phyloP scores from a whole-genome alignment of 2,888 invertebrate species.

The Eulithis testata region DNA sequence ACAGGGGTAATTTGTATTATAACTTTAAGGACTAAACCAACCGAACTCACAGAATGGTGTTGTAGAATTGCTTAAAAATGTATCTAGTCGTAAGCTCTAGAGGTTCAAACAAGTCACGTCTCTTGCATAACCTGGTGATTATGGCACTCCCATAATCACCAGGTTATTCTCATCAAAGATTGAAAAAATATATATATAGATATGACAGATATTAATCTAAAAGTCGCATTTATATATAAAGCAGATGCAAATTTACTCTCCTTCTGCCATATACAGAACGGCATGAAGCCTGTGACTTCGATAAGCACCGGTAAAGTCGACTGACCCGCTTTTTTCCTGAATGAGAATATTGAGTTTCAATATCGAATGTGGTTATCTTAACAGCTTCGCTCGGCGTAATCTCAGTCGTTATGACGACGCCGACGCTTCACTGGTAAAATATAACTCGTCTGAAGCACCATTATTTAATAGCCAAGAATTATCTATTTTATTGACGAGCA shows the following conservation, averaged over 20 bases:
- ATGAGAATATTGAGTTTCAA: slow-evolving; percentile 35
- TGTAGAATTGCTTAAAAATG: slow-evolving; percentile 14
- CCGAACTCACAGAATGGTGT: slow-evolving; percentile 8
- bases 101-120: slow-evolving; percentile 19
- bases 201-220: slow-evolving; percentile 19
- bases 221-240: not conserved
- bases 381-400: slow-evolving; percentile 47
- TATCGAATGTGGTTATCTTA: slow-evolving; percentile 41
- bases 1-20: slow-evolving; percentile 13
- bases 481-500: slow-evolving; percentile 14
- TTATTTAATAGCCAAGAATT: slow-evolving; percentile 28
- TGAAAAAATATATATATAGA: slow-evolving; percentile 13
- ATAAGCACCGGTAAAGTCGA: no score
- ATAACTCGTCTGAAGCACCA: slow-evolving; percentile 35
- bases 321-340: slow-evolving; percentile 2
- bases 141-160: no score
- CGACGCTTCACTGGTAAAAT: slow-evolving; percentile 37
- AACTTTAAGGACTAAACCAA: slow-evolving; percentile 9
- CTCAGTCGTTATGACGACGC: slow-evolving; percentile 46
- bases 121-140: slow-evolving; percentile 22
- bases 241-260: not conserved
- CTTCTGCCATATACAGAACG: no score
- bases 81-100: slow-evolving; percentile 13
- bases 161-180: slow-evolving; percentile 34
- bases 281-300: no score